Evolutionary conservation across 1,140 invertebrate genomes (phyloP).

Genomic region (Helicorthomorpha holstii): DNA sequence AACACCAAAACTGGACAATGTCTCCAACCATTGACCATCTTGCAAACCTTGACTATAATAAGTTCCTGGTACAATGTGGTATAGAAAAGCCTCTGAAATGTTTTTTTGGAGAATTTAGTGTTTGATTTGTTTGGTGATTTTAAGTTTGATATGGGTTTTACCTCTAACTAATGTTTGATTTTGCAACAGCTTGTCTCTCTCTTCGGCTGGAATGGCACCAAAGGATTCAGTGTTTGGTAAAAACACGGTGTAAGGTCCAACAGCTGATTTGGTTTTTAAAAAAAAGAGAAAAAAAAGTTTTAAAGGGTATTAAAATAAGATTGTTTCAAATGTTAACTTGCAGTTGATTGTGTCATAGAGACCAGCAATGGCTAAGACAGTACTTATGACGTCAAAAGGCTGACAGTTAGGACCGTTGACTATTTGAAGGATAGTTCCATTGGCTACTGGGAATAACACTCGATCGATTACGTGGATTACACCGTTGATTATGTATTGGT

Average conservation of each 20-base stretch:
- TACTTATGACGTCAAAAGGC: not conserved
- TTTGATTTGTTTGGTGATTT: too few species aligned
- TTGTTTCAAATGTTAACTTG: slow-evolving; percentile 3
- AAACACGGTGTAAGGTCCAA: slow-evolving; percentile 12
- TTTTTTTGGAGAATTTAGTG: too few species aligned
- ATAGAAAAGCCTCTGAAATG: slow-evolving; percentile 16
- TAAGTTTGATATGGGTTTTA: too few species aligned
- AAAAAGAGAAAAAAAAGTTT: too few species aligned
- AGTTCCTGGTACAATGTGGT: slow-evolving; percentile 18
- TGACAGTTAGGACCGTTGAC: slow-evolving; percentile 2
- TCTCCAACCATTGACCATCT: slow-evolving; percentile 18
- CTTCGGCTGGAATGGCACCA: slow-evolving; percentile 4
- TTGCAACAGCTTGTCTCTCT: slow-evolving; percentile 3
- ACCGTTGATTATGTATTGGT: slow-evolving; percentile 13
- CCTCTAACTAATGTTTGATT: slow-evolving; percentile 6
- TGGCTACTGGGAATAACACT: slow-evolving; percentile 10
- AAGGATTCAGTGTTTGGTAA: slow-evolving; percentile 12
- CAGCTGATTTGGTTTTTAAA: too few species aligned
- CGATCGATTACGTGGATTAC: slow-evolving; percentile 14
- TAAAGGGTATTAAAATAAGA: too few species aligned
- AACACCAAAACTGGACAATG: slow-evolving; percentile 11
- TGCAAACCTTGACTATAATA: slow-evolving; percentile 18
- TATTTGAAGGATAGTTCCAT: slow-evolving; percentile 9
- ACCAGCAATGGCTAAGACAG: not conserved
- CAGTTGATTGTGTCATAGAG: slow-evolving; percentile 7